Evolutionary conservation across 2,888 invertebrate species (phyloP), one percentile per base, ranked within the genome.

Genomic region (Nomada ruficornis): DNA sequence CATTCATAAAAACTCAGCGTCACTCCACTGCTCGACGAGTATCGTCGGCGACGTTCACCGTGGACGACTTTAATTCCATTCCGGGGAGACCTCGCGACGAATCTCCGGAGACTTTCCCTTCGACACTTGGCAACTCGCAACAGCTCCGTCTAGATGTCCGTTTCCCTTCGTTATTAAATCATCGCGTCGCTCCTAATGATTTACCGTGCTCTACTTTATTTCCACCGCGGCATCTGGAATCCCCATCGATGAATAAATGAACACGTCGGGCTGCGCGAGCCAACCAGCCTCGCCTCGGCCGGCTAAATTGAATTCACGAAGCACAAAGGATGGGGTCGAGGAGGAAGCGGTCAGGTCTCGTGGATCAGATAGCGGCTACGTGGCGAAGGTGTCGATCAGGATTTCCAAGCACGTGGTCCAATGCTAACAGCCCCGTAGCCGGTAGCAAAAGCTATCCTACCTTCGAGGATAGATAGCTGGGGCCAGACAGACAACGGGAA

Each of bases 321-420:
- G 50, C 26, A 63, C 55, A 75, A 81, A 74, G 62, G 75, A 55
- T 23, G 50, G 76, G 73, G 83, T 83, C 82, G 84, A 62, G 68
- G 36, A 82, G 83, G 82, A 70, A 82, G 75, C 81, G 85, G 87
- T 81, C 80, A 77, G 77, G 80, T 60, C 72, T 77, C 68, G 80
- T 82, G 84, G 84, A 88, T 88, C 89, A 83, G 89, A 86, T 88
- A 86, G 88, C 83, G 86, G 89, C 84, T 90, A 89, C 87, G 87
- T 80, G 88, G 84, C 85, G 86, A 83, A 79, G 90, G 88, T 88
- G 88, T 87, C 89, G 88, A 91, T 91, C 91, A 91, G 88, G 90
- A 90, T 92, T 93, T 92, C 93, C 90, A 88, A 90, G 92, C 92
- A 93, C 93, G 93, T 92, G 93, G 91, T 91, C 90, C 88, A 86